A percentile compares a stretch with the other conserved stretches of the same genome.
phyloP scores from a whole-genome alignment of 2,888 invertebrate species.

The Diplazon laetatorius region DNA sequence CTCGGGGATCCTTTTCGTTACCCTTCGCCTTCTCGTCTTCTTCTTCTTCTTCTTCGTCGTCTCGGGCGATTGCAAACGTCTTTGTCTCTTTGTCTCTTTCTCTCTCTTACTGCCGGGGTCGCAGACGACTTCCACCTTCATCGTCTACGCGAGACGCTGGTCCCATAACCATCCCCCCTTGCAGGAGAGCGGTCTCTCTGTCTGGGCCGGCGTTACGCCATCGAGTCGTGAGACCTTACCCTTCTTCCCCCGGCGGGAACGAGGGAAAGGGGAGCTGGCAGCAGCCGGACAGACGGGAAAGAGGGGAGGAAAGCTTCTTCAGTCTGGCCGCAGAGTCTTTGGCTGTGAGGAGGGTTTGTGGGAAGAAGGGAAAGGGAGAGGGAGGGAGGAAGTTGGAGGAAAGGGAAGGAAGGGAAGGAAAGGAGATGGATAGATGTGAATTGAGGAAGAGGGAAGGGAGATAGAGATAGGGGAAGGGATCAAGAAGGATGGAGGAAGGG shows the following conservation, averaged over 20 bases:
- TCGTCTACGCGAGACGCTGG: conserved; percentile 39
- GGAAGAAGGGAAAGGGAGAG: no score
- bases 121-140: conserved; percentile 50
- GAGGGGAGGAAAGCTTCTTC: conserved; percentile 13
- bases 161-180: conserved; percentile 56
- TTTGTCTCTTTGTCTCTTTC: conserved; percentile 34
- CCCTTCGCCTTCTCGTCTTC: conserved; percentile 35
- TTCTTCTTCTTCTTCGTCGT: conserved; percentile 54
- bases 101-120: conserved; percentile 50
- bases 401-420: no score
- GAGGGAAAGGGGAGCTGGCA: no score
- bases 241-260: conserved; percentile 27
- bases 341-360: background rate
- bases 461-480: background rate
- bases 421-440: no score
- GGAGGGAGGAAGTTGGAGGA: no score
- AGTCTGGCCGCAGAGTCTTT: conserved; percentile 32
- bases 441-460: no score
- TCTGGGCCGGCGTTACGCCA: conserved; percentile 59
- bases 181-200: conserved; percentile 48
- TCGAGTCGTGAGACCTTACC: conserved; percentile 21
- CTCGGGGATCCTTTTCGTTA: conserved; percentile 44
- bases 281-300: no score
- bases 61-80: no score
- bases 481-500: background rate